These are phyloP conservation scores for Anguilla marmorata DNA, from an alignment of 2,797 vertebrate species.

Conservation along the genomic window DNA sequence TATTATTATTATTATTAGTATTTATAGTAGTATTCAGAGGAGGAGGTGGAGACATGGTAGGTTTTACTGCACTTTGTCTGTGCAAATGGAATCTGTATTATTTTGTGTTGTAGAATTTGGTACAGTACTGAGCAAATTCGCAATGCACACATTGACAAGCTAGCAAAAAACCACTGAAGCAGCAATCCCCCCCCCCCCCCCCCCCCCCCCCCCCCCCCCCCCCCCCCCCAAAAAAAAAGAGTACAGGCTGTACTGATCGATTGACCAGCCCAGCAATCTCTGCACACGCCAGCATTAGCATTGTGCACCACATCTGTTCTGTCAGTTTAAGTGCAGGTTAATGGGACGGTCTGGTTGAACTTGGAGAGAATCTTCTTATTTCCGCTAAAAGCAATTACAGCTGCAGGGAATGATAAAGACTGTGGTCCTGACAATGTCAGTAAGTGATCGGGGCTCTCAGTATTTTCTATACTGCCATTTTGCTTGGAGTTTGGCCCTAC, in stretches of 20 bases:
- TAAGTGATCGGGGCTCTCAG: background rate
- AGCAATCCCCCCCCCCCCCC: background rate
- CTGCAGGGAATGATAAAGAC: background rate
- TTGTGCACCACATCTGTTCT: background rate
- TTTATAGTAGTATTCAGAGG: background rate
- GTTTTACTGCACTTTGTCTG: background rate
- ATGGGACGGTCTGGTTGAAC: background rate
- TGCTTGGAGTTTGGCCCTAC: background rate
- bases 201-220: background rate
- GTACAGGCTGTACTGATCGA: background rate
- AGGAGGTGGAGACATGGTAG: background rate
- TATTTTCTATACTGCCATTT: background rate
- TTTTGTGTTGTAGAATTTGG: background rate
- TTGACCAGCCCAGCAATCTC: background rate
- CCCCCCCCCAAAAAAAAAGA: background rate
- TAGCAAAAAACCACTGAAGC: background rate
- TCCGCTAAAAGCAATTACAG: background rate
- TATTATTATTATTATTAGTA: background rate
- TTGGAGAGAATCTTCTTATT: background rate
- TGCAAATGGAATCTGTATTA: background rate
- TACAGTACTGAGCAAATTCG: background rate
- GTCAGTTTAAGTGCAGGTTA: background rate
- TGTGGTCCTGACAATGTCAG: background rate
- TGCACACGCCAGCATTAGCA: background rate
- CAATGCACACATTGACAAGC: background rate